phyloP scores from a whole-genome alignment of 2,113 vertebrate genomes.

The Clarias magur region DNA sequence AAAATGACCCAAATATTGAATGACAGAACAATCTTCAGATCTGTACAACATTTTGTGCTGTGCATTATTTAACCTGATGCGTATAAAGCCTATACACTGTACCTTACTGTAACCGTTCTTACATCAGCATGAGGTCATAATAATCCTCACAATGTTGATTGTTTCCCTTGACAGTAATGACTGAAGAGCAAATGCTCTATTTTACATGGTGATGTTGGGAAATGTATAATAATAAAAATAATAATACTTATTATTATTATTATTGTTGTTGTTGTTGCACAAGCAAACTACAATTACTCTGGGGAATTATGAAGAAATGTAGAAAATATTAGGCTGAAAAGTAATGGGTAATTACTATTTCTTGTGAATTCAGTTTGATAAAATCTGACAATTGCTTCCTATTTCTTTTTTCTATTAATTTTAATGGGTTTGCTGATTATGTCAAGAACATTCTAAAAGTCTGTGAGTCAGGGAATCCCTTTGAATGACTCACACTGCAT shows the following conservation, averaged over 20 bases:
- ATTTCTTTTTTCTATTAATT: neutral
- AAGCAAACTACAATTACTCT: neutral
- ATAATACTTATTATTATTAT: too few relatives aligned
- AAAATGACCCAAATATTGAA: neutral
- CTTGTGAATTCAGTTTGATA: neutral
- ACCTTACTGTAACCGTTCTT: too few relatives aligned
- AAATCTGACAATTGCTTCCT: neutral
- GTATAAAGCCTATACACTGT: neutral
- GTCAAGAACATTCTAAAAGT: neutral
- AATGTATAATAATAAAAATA: neutral
- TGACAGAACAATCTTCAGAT: neutral
- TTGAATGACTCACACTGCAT: neutral
- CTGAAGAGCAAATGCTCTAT: neutral
- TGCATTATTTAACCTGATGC: constrained; percentile 21
- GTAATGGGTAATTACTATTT: neutral
- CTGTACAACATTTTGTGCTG: constrained; percentile 5
- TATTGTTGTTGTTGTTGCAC: too few relatives aligned
- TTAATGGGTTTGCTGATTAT: neutral
- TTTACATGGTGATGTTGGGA: neutral
- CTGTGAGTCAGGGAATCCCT: constrained; percentile 21
- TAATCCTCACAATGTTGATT: neutral
- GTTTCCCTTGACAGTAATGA: neutral
- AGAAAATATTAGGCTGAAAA: neutral
- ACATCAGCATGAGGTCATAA: constrained; percentile 5
- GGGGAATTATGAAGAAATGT: neutral